A percentile compares a stretch with the other conserved stretches of the same genome.
Conservation (phyloP, 1,140 invertebrate species). For the Thaumatotibia leucotreta region DNA sequence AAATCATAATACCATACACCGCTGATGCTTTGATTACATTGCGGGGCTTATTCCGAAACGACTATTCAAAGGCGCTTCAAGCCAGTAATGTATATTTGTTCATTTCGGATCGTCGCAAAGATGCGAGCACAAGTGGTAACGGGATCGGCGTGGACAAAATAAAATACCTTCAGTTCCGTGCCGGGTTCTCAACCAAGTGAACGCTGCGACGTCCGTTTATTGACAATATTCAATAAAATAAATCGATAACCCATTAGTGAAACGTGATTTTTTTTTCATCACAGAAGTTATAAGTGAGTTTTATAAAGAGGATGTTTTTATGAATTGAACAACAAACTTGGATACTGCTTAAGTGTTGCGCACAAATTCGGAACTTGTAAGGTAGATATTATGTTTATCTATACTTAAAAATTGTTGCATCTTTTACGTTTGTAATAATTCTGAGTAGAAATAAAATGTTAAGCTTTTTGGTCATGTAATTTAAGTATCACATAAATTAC, state of each 20-base stretch:
- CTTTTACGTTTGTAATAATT: not conserved
- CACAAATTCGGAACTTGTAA: not conserved
- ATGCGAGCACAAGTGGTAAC: not conserved
- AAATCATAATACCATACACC: not conserved
- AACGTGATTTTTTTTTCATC: not conserved
- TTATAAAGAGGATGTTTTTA: not conserved
- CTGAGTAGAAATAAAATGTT: not conserved
- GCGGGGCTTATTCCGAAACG: not conserved
- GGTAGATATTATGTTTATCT: conserved; percentile 4
- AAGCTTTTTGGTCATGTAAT: not conserved
- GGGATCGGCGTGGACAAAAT: conserved; percentile 39
- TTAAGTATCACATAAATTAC: not conserved
- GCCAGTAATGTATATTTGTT: not conserved
- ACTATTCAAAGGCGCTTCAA: not conserved
- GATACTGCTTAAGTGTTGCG: not conserved
- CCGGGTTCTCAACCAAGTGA: conserved; percentile 29
- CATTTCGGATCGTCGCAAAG: not conserved
- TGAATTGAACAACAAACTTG: not conserved
- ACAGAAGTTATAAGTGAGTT: not conserved
- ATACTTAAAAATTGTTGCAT: conserved; percentile 12
- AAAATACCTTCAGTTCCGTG: conserved; percentile 48
- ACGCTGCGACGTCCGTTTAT: conserved; percentile 23
- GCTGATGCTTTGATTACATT: conserved; percentile 15
- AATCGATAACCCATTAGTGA: conserved; percentile 10
- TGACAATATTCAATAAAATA: conserved; percentile 7